phyloP scores from a whole-genome alignment of 2,797 vertebrate genomes.

The Distichodus sexfasciatus region DNA sequence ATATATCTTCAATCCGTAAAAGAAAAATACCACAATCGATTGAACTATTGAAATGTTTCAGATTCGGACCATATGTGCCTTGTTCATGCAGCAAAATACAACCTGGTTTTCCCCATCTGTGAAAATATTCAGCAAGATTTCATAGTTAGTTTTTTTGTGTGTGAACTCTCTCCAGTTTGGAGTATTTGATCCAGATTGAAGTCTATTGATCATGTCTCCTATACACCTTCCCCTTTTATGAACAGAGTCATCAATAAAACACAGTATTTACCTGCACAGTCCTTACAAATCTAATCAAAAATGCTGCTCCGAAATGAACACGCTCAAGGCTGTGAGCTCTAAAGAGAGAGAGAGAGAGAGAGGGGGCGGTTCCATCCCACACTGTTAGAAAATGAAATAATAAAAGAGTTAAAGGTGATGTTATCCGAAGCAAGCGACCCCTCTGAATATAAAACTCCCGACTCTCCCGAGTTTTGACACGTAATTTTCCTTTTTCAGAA shows the following conservation, averaged over 20 bases:
- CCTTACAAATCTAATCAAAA: slow-evolving; percentile 70
- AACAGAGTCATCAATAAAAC: slow-evolving; percentile 69
- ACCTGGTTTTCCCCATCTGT: too few relatives aligned
- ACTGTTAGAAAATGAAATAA: too few relatives aligned
- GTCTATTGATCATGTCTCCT: background rate
- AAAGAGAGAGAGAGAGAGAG: slow-evolving; percentile 51
- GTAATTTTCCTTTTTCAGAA: slow-evolving; percentile 71
- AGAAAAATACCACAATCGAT: too few relatives aligned
- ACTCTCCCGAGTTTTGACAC: slow-evolving; percentile 71
- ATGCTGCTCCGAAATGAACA: slow-evolving; percentile 57
- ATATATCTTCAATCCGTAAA: too few relatives aligned
- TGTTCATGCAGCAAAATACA: too few relatives aligned
- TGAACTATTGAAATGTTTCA: too few relatives aligned
- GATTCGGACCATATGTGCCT: too few relatives aligned
- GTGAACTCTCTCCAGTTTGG: too few relatives aligned
- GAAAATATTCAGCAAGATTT: too few relatives aligned
- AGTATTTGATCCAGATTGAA: too few relatives aligned
- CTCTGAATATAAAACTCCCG: slow-evolving; percentile 55
- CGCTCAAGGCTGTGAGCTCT: slow-evolving; percentile 43
- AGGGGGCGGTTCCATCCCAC: slow-evolving; percentile 46
- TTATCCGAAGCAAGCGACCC: slow-evolving; percentile 64
- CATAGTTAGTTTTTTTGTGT: too few relatives aligned
- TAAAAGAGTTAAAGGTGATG: slow-evolving; percentile 64
- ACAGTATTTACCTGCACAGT: slow-evolving; percentile 58
- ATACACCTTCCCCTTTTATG: slow-evolving; percentile 50